A percentile compares a stretch with the other conserved stretches of the same genome.
phyloP scores from a whole-genome alignment of 2,888 invertebrate species.

The Acrocyrtus sp. region DNA sequence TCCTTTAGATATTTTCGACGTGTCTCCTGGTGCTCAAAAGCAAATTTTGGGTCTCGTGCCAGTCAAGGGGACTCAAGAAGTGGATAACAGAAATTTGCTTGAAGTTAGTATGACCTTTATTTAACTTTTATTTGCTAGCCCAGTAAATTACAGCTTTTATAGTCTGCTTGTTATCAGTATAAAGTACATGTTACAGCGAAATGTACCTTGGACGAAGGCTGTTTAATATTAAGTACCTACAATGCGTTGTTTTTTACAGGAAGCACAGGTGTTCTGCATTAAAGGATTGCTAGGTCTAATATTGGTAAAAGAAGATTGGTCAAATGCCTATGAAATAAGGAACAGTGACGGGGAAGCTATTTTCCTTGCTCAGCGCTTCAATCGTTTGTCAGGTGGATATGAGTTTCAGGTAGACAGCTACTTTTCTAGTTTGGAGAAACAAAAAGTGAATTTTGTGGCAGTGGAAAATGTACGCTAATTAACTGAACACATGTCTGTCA shows the following conservation, averaged over 20 bases:
- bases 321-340: conserved; percentile 45
- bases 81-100: conserved; percentile 18
- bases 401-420: conserved; percentile 51
- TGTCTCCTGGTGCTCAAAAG: conserved; percentile 28
- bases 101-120: conserved; percentile 14
- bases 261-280: conserved; percentile 43
- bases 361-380: conserved; percentile 49
- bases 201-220: neutral
- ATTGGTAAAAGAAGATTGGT: conserved; percentile 51
- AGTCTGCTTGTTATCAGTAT: no score
- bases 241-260: conserved; percentile 18
- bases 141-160: neutral
- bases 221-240: neutral
- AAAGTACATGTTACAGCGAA: no score
- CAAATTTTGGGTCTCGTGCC: conserved; percentile 51
- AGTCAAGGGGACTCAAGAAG: conserved; percentile 24
- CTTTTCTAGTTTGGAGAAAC: no score
- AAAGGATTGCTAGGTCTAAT: conserved; percentile 48
- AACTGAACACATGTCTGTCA: neutral
- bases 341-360: conserved; percentile 48
- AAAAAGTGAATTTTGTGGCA: neutral
- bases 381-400: conserved; percentile 52
- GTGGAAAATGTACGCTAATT: neutral
- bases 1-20: conserved; percentile 51
- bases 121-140: neutral